phyloP scores from a whole-genome alignment of 2,797 vertebrate genomes.

The Takifugu rubripes region DNA sequence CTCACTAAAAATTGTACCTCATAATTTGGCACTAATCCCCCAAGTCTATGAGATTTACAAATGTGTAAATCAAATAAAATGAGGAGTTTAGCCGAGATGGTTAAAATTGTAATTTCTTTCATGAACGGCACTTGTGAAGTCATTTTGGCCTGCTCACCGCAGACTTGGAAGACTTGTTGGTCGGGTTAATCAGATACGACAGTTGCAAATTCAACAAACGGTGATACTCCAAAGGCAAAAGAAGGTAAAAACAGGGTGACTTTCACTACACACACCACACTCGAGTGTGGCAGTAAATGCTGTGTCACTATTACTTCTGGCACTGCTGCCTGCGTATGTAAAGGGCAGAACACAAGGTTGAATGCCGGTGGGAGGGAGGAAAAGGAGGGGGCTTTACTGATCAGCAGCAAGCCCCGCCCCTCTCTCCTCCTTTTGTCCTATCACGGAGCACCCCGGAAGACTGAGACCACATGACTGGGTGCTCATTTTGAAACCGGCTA shows the following conservation, averaged over 20 bases:
- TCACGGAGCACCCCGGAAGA: neutral
- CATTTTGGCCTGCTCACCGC: neutral
- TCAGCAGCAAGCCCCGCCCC: slow-evolving; percentile 4
- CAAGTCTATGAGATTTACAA: too few species aligned
- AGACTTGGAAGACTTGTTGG: neutral
- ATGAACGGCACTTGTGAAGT: neutral
- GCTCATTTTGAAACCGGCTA: slow-evolving; percentile 36
- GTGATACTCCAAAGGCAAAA: neutral
- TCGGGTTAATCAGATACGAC: neutral
- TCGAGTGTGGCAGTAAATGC: neutral
- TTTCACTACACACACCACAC: neutral
- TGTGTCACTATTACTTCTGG: neutral
- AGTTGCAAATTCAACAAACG: neutral
- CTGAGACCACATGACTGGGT: slow-evolving; percentile 46
- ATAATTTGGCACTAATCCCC: too few species aligned
- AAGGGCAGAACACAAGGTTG: slow-evolving; percentile 34
- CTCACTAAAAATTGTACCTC: too few species aligned
- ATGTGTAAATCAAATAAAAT: too few species aligned
- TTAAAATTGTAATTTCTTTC: neutral
- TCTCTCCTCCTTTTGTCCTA: slow-evolving; percentile 6
- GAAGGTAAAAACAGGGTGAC: neutral
- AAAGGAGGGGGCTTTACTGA: slow-evolving; percentile 33
- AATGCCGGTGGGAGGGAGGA: slow-evolving; percentile 17
- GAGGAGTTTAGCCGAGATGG: neutral
- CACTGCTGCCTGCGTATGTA: slow-evolving; percentile 28